These are phyloP conservation scores for Euschistus heros DNA, from an alignment of 1,140 invertebrate species.

Conservation along the genomic window DNA sequence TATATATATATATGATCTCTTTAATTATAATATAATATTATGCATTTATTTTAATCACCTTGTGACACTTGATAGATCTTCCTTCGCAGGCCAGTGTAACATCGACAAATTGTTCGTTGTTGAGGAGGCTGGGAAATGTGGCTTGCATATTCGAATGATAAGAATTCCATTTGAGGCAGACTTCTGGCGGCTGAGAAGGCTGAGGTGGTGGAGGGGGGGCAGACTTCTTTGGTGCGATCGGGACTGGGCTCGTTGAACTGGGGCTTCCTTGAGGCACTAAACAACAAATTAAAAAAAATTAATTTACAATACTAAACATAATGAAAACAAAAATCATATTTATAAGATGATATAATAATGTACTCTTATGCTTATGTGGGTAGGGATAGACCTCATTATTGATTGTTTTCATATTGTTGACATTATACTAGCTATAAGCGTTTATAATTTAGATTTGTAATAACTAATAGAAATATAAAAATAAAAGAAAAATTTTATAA, in stretches of 20 bases:
- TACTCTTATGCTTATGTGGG: too few relatives aligned
- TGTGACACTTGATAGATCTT: slow-evolving; percentile 77
- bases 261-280: slow-evolving; percentile 9
- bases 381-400: too few relatives aligned
- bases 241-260: slow-evolving; percentile 6
- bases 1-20: too few relatives aligned
- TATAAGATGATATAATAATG: too few relatives aligned
- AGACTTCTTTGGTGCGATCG: slow-evolving; percentile 12
- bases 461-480: too few relatives aligned
- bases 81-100: slow-evolving; percentile 82
- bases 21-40: too few relatives aligned
- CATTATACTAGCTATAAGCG: too few relatives aligned
- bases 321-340: too few relatives aligned
- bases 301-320: too few relatives aligned
- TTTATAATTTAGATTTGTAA: too few relatives aligned
- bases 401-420: too few relatives aligned
- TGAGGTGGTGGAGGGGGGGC: slow-evolving; percentile 4
- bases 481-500: too few relatives aligned
- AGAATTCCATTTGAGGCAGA: slow-evolving; percentile 82
- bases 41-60: slow-evolving; percentile 39
- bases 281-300: not conserved
- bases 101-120: slow-evolving; percentile 76
- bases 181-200: slow-evolving; percentile 22
- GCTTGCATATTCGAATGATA: slow-evolving; percentile 74
- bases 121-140: slow-evolving; percentile 63